These are phyloP conservation scores for Trematocara unimaculatum DNA, from an alignment of 2,113 vertebrate species.

Conservation along the genomic window DNA sequence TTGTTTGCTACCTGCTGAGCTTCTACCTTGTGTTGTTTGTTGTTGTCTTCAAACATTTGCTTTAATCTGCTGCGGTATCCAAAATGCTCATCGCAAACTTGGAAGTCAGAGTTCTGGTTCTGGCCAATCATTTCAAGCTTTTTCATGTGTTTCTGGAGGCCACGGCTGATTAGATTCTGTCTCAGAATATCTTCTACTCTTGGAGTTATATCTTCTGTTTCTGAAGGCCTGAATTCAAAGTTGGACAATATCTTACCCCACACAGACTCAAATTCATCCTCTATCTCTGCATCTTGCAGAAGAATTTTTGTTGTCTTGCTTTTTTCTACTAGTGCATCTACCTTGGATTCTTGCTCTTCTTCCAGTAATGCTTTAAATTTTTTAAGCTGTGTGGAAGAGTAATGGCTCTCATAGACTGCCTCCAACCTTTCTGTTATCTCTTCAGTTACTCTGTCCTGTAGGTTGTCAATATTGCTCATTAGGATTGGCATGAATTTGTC, in stretches of 20 bases:
- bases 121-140: conserved; percentile 19
- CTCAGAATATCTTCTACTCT: conserved; percentile 49
- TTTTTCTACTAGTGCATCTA: conserved; percentile 41
- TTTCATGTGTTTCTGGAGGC: conserved; percentile 56
- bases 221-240: conserved; percentile 45
- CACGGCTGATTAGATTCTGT: conserved; percentile 52
- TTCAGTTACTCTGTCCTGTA: conserved; percentile 34
- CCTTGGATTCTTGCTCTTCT: conserved; percentile 51
- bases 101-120: conserved; percentile 20
- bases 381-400: conserved; percentile 41
- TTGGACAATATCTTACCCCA: conserved; percentile 61
- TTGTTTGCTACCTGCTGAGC: conserved; percentile 23
- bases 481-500: conserved; percentile 54
- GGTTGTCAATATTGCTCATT: conserved; percentile 32
- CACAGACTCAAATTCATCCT: conserved; percentile 63
- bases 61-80: conserved; percentile 62
- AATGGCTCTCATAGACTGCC: conserved; percentile 33
- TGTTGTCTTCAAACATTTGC: conserved; percentile 56
- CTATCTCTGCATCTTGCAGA: conserved; percentile 43
- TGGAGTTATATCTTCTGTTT: conserved; percentile 50
- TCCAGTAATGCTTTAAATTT: conserved; percentile 46
- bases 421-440: conserved; percentile 37
- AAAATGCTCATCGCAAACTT: conserved; percentile 56
- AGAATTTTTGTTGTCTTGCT: conserved; percentile 39
- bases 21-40: conserved; percentile 25